Evolutionary conservation across 2,888 invertebrate genomes (phyloP).

Genomic region (Hypercompe scribonia): DNA sequence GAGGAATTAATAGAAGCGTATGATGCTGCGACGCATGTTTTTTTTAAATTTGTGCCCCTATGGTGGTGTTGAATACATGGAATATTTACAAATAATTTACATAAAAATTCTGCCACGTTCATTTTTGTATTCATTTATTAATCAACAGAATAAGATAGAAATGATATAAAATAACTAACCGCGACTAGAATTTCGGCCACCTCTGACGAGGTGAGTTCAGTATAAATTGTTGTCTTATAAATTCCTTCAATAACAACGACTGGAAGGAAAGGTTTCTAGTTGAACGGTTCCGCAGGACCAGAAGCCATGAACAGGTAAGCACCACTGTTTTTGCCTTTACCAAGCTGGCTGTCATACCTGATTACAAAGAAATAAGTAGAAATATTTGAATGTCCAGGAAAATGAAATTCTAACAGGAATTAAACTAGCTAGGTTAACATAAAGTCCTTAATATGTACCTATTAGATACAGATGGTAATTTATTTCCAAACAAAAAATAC

Average conservation of each 20-base stretch:
- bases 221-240: constrained; percentile 88
- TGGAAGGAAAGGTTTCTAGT: constrained; percentile 83
- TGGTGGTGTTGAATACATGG: too few relatives aligned
- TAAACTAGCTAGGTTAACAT: too few relatives aligned
- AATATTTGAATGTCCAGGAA: not conserved
- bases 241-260: constrained; percentile 92
- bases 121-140: not conserved
- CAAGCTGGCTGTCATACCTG: constrained; percentile 90
- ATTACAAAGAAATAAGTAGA: not conserved
- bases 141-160: not conserved
- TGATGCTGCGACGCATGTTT: too few relatives aligned
- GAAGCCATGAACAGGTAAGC: constrained; percentile 98
- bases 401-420: too few relatives aligned
- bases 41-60: too few relatives aligned
- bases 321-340: constrained; percentile 92
- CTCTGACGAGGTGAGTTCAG: constrained; percentile 68
- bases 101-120: too few relatives aligned
- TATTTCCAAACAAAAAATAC: too few relatives aligned
- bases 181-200: constrained; percentile 92
- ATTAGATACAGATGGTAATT: too few relatives aligned
- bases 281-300: constrained; percentile 89
- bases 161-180: constrained; percentile 55
- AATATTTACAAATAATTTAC: too few relatives aligned
- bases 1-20: too few relatives aligned
- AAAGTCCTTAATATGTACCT: too few relatives aligned